A percentile compares a stretch with the other conserved stretches of the same genome.
Conservation (phyloP, 2,888 invertebrate genomes). For the Cerastis rubricosa region DNA sequence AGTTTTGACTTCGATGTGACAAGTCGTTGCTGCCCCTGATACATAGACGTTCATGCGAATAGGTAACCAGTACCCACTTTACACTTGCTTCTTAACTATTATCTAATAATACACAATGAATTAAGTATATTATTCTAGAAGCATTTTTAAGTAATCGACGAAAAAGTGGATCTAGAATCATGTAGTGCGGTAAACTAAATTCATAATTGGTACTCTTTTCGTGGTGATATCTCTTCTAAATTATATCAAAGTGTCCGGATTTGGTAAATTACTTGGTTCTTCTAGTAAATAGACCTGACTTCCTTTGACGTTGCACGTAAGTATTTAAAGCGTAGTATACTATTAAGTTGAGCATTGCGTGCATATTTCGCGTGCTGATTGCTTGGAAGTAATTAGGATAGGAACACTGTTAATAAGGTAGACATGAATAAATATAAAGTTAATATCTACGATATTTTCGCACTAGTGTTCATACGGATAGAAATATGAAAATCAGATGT, state of each 20-base stretch:
- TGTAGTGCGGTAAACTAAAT: background rate
- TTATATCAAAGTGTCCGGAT: background rate
- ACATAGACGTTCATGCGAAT: background rate
- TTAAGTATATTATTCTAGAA: background rate
- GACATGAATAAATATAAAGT: constrained; percentile 44
- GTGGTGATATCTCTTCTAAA: background rate
- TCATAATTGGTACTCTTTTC: background rate
- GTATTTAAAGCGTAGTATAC: constrained; percentile 33
- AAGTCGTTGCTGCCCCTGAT: background rate
- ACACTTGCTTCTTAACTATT: background rate
- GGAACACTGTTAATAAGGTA: constrained; percentile 23
- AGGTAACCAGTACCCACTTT: background rate
- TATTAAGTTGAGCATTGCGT: constrained; percentile 39
- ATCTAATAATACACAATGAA: background rate
- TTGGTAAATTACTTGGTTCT: background rate
- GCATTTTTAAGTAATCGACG: background rate
- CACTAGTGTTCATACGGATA: constrained; percentile 1
- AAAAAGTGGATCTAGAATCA: background rate
- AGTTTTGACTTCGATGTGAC: background rate
- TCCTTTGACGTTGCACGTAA: constrained; percentile 38
- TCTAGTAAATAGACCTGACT: constrained; percentile 30
- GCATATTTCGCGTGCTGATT: constrained; percentile 48
- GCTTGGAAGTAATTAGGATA: constrained; percentile 50
- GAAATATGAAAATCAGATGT: constrained; percentile 14
- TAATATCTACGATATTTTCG: constrained; percentile 20